Conservation (phyloP, 2,797 vertebrate genomes). For the Toxotes lorentzi region DNA sequence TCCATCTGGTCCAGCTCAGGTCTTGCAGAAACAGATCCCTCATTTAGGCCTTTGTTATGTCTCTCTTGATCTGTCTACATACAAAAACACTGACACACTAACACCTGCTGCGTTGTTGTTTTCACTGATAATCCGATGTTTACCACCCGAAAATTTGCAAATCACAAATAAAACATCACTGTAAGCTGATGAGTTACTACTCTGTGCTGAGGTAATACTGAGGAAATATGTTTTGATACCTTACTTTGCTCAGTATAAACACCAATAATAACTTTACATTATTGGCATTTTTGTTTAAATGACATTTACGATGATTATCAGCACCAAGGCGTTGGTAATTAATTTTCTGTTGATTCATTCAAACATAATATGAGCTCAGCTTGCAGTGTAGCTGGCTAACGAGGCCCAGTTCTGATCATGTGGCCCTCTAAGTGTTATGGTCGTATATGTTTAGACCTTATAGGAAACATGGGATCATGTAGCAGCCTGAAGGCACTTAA, state of each 20-base stretch:
- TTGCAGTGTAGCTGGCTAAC: not conserved
- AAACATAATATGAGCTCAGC: not conserved
- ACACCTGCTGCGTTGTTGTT: too few species aligned
- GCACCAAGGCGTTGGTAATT: not conserved
- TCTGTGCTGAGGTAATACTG: too few species aligned
- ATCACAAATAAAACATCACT: too few species aligned
- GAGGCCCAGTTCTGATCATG: not conserved
- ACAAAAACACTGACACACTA: too few species aligned
- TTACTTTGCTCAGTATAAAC: too few species aligned
- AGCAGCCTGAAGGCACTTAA: not conserved
- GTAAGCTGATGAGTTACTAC: too few species aligned
- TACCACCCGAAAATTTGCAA: too few species aligned
- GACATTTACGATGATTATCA: not conserved
- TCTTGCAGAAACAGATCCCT: too few species aligned
- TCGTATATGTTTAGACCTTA: not conserved
- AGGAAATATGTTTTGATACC: too few species aligned
- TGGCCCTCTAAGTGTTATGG: not conserved
- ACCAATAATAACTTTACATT: too few species aligned
- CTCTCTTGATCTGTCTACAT: not conserved
- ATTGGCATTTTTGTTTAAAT: not conserved
- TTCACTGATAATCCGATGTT: too few species aligned
- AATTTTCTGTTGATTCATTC: not conserved
- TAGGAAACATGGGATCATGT: not conserved
- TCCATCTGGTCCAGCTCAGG: slow-evolving; percentile 38
- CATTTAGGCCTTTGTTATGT: not conserved